Conservation (phyloP, 2,888 invertebrate genomes). For the Physocephala rufipes region DNA sequence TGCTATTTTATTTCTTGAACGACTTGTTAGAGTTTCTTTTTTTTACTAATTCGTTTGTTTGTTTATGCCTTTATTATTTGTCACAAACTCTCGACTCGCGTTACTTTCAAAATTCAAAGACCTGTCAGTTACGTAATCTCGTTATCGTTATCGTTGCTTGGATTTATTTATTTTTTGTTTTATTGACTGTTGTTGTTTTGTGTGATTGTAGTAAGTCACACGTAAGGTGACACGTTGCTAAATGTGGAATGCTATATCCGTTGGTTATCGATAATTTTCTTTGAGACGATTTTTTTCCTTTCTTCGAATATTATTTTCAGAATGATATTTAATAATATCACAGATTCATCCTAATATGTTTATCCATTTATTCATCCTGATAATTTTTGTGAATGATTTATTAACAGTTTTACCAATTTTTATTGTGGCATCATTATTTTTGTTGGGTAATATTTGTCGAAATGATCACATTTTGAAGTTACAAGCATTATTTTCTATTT, state of each 20-base stretch:
- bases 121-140: neutral
- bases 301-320: too few species aligned
- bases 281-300: neutral
- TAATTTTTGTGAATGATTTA: slow-evolving; percentile 9
- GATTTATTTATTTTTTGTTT: too few species aligned
- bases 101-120: slow-evolving; percentile 23
- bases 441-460: neutral
- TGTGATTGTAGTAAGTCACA: neutral
- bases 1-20: slow-evolving; percentile 32
- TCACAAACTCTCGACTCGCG: slow-evolving; percentile 33
- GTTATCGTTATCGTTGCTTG: slow-evolving; percentile 26
- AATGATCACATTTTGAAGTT: too few species aligned
- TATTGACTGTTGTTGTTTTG: neutral
- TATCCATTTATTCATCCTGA: slow-evolving; percentile 8
- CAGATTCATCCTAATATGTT: slow-evolving; percentile 5
- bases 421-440: neutral
- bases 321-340: neutral
- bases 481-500: slow-evolving; percentile 13
- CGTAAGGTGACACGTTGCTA: neutral
- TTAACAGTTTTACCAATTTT: slow-evolving; percentile 14
- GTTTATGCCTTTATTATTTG: slow-evolving; percentile 30
- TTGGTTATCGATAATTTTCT: neutral
- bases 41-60: neutral
- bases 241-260: neutral
- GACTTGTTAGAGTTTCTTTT: neutral